phyloP scores from a whole-genome alignment of 2,797 vertebrate species.

The Pantherophis alleghaniensis region DNA sequence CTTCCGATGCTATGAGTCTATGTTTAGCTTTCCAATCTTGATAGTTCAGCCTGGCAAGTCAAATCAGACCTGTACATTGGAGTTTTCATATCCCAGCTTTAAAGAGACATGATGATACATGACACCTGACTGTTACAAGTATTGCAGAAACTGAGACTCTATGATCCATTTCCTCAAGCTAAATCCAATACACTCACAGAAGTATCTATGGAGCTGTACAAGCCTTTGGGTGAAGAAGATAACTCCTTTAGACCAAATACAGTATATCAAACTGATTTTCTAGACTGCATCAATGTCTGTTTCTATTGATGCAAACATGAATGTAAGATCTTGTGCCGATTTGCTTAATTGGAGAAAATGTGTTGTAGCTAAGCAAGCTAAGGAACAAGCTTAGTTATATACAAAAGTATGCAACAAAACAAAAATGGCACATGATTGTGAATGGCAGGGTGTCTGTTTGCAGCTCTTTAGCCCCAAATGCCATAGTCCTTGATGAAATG shows the following conservation, averaged over 20 bases:
- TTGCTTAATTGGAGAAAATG: neutral
- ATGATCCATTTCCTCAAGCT: neutral
- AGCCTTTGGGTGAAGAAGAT: neutral
- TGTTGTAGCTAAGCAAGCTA: neutral
- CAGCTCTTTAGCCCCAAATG: neutral
- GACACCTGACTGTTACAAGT: neutral
- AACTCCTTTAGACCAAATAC: neutral
- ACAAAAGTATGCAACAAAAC: neutral
- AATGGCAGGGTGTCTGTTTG: neutral
- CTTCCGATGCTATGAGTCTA: neutral
- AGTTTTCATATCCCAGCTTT: neutral
- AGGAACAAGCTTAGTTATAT: neutral
- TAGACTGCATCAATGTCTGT: neutral
- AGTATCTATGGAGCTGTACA: neutral
- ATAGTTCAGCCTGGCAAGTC: neutral
- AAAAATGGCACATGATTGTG: neutral
- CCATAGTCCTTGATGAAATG: neutral
- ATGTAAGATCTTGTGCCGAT: neutral
- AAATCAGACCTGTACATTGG: neutral
- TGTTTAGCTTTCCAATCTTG: neutral
- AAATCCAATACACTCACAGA: neutral
- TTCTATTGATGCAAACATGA: neutral
- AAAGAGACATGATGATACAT: neutral
- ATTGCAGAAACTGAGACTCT: neutral
- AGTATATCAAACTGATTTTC: neutral